These are phyloP conservation scores for Agrotis ipsilon DNA, from an alignment of 2,888 invertebrate species.

Conservation along the genomic window DNA sequence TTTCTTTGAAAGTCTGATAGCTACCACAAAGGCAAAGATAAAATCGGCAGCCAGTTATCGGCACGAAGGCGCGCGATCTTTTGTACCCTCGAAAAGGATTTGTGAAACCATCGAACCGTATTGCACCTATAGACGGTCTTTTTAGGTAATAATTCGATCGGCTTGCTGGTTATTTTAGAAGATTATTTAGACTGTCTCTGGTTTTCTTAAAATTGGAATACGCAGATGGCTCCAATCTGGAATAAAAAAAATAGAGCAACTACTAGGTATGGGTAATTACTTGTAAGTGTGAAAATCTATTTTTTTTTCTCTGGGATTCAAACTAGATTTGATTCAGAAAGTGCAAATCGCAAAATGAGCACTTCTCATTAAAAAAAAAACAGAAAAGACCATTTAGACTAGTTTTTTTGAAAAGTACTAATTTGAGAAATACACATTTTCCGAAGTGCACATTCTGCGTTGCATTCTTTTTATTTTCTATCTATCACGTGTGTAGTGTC, in stretches of 20 bases:
- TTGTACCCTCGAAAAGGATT: slow-evolving; percentile 73
- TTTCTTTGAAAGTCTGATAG: slow-evolving; percentile 72
- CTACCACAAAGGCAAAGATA: slow-evolving; percentile 74
- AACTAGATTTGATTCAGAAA: no score
- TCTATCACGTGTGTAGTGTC: no score
- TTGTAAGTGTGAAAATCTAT: no score
- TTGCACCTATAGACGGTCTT: slow-evolving; percentile 63
- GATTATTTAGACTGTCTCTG: slow-evolving; percentile 19
- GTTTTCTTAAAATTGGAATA: slow-evolving; percentile 11
- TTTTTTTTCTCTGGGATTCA: no score
- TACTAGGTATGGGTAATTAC: no score
- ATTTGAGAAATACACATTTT: no score
- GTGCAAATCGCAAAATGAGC: no score
- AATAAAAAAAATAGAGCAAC: neutral
- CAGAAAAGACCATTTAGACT: no score
- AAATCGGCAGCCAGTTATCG: slow-evolving; percentile 77
- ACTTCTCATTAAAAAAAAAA: no score
- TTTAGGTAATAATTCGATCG: slow-evolving; percentile 67
- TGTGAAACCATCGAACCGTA: slow-evolving; percentile 70
- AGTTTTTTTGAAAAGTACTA: no score
- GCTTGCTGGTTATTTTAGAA: slow-evolving; percentile 59
- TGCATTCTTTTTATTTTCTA: no score
- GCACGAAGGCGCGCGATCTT: slow-evolving; percentile 70
- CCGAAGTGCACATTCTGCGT: no score
- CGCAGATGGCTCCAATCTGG: neutral